Evolutionary conservation across 1,140 invertebrate species (phyloP), one percentile per base, ranked within the genome.

Genomic region (Plectrocnemia conspersa): DNA sequence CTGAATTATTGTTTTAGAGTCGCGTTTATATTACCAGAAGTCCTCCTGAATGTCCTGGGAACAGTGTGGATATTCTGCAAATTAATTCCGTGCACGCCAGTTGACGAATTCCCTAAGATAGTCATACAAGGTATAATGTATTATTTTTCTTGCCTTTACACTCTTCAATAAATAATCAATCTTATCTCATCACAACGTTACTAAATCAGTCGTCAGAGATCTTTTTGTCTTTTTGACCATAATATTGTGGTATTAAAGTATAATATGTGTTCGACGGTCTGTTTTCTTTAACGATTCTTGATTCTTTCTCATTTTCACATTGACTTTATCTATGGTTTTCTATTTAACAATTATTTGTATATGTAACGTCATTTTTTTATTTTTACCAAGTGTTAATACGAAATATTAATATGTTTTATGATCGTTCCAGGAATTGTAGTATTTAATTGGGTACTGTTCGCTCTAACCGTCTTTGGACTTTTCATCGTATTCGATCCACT

Each of bases 31-130:
- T 63, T 89, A 21, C 84, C 87, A 4, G 89, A 92, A 72, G 74
- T 86, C 13, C 77, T 75, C 1, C 83, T 89, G 75, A 90, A 90
- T 64, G 75, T 85, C 40, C 73, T 92, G 64, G 89, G 89, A 7
- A 88, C 86, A 2, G 77, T 89, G 64, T 92, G 89, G 88, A 80
- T 88, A 29, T 85, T 89, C 66, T 85, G 83, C 58, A 77, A 83
- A 49, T 67, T 79, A 9, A 79, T 87, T 5, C 66, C 82, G 15
- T 87, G 85, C 68, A 72, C 71, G 2, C 76, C 81, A 36, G 73
- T 77, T 50, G 83, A 86, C 63, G 76, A 80, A 56, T 87, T 86
- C 65, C 84, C 85, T 5, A 78, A 79, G 49, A 79, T 82, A 33
- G 82, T 87, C 2, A 83, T 88, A 59, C 82, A 88, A 76, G 80